Evolutionary conservation across 2,113 vertebrate species (phyloP).

Genomic region (Lampris megalopsis): DNA sequence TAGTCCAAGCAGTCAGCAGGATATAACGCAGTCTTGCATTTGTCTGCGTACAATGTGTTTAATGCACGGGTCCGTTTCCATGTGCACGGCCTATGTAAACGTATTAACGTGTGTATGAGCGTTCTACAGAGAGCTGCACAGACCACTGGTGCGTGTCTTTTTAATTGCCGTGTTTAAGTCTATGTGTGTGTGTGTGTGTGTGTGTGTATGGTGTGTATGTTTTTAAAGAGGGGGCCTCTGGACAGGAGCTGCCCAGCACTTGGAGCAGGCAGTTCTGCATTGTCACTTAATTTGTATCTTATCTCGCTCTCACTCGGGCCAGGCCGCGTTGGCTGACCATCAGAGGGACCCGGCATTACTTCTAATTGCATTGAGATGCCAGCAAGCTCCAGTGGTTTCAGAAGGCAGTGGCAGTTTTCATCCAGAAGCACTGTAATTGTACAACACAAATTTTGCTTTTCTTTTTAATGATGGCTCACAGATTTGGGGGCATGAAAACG

Average conservation of each 20-base stretch:
- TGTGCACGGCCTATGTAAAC: conserved; percentile 45
- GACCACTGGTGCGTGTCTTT: conserved; percentile 78
- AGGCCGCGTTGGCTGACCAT: conserved; percentile 71
- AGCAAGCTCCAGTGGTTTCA: conserved; percentile 57
- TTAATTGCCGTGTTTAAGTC: conserved; percentile 77
- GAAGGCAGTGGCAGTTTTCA: conserved; percentile 62
- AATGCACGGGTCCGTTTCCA: conserved; percentile 33
- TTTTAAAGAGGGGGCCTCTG: conserved; percentile 48
- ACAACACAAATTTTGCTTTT: conserved; percentile 20
- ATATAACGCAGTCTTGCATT: conserved; percentile 22
- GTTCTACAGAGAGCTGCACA: conserved; percentile 49
- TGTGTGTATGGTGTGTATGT: not conserved
- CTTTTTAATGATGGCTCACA: conserved; percentile 52
- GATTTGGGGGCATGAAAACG: not conserved
- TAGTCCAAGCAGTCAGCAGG: conserved; percentile 20
- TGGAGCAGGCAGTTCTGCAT: conserved; percentile 48
- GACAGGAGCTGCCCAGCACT: conserved; percentile 35
- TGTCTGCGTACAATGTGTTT: not conserved
- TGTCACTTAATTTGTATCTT: conserved; percentile 74
- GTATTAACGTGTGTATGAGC: conserved; percentile 38
- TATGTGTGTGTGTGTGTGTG: conserved; percentile 14
- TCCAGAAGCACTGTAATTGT: conserved; percentile 42
- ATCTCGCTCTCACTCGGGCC: conserved; percentile 47
- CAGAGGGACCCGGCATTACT: conserved; percentile 69
- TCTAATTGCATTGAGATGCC: conserved; percentile 77